Base-by-base conservation (phyloP, 2,888 invertebrate genomes). In the Dynastes hyllus region DNA sequence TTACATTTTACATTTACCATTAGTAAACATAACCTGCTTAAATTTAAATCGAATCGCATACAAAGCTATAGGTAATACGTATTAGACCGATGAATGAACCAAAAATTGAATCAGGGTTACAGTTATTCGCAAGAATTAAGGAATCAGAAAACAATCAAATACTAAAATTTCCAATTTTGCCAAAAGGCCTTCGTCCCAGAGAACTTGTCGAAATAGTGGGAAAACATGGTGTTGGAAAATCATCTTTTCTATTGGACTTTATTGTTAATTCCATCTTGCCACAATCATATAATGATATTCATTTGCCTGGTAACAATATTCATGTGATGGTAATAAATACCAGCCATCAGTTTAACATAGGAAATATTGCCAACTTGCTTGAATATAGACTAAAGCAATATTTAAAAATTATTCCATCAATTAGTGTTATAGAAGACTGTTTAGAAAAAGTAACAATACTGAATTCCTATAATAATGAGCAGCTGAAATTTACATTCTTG, bases 131-230 rank as follows among this genome's bases (percentile, higher is more conserved):
- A 11, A 79, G 83, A 70, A 71, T 81, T 29, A 78, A 76, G 6
- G 73, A 73, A 32, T 61, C 80, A 58, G 80, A 80, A 65, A 70
- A 61, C 16, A 73, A 76, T 29, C 75, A 79, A 40, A 76, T 80
- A 27, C 40, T 83, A 58, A 76, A 81, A 71, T 53, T 81, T 40
- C 53, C 65, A 53, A 67, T 83, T 53, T 83, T 83, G 16, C 67
- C 85, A 6, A 80, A 79, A 11, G 85, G 86, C 11, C 89, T 89
- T 8, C 88, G 90, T 0, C 81, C 84, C 3, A 88, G 86, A 32
- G 89, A 90, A 70, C 83, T 89, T 0, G 85, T 91, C 63, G 92
- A 92, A 88, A 89, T 92, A 75, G 86, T 84, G 32, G 92, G 91
- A 1, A 86, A 87, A 32, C 79, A 85, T 22, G 88, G 89, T 32